These are phyloP conservation scores for Smutsia gigantea DNA, from an alignment of 2,797 vertebrate genomes.

Conservation along the genomic window DNA sequence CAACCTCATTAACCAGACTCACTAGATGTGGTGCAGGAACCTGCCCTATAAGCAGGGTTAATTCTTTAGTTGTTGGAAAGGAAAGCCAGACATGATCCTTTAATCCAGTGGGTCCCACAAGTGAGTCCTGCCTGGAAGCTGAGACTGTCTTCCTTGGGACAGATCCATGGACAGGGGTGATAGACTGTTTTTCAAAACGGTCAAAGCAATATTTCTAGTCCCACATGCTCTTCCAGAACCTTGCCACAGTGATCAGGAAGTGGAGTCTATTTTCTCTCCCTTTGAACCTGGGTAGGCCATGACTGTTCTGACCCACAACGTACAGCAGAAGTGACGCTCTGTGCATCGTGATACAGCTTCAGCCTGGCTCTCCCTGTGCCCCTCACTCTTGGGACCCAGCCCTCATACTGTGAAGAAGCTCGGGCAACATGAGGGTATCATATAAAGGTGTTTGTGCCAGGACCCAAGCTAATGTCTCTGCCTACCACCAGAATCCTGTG, in stretches of 20 bases:
- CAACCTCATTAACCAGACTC: not conserved
- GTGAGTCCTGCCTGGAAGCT: not conserved
- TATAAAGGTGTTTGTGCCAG: not conserved
- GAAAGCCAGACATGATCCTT: not conserved
- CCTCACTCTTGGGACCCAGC: not conserved
- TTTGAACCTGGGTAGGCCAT: not conserved
- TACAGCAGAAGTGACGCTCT: not conserved
- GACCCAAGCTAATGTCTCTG: not conserved
- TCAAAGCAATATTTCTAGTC: not conserved
- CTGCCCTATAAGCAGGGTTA: not conserved
- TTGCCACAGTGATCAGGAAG: not conserved
- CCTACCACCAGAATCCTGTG: not conserved
- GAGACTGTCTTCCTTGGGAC: too few relatives aligned
- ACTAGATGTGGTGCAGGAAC: not conserved
- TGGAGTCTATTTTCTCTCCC: not conserved
- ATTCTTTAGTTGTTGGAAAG: not conserved
- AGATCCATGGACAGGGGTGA: not conserved
- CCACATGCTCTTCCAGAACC: not conserved
- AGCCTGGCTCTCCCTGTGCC: not conserved
- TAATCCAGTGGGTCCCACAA: too few relatives aligned
- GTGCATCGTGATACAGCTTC: not conserved
- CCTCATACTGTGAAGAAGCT: not conserved
- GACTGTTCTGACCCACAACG: not conserved
- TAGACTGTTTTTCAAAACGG: not conserved
- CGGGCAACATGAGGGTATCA: rapidly evolving